Evolutionary conservation across 2,797 vertebrate species (phyloP), one percentile per base, ranked within the genome.

Genomic region (Micropoecilia bifurca): DNA sequence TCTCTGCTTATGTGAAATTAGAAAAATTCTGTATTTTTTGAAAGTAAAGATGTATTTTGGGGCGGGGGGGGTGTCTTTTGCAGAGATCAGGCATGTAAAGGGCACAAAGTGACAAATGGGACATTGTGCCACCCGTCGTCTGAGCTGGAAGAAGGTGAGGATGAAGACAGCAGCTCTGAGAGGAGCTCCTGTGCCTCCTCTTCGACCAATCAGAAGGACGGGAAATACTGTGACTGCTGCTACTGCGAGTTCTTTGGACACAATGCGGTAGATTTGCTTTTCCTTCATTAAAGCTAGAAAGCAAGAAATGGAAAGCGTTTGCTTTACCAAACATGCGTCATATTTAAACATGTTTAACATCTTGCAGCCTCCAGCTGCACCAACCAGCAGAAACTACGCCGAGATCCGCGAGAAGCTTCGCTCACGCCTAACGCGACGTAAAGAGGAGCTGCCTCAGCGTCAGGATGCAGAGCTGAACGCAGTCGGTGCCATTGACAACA

Each of bases 241-340:
- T 99, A 99, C 97, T 99, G 99, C 97, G 98, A 99, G 95, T 99
- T 99, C 96, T 99, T 99, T 82, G 98, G 98, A 91, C 98, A 99
- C 93, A 99, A 98, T 0, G 98, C 98, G 97, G 99, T 99, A 39
- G 25, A 71, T 68, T 57, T 71, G 3, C 47, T 73, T 10, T 28
- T 6, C 13, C 4, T 4, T 45, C 61, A 8, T 69, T 77, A 80
- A 28, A 2, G n/a, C 71, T 3, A 77, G 36, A 41, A 57, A 20
- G 2, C 30, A 3, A 20, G 3, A 18, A 41, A 63, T 2, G 66
- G 82, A 33, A 25, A 68, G 20, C 0, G 0, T 55, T 66, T 76
- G 6, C n/a, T 6, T 0, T 68, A 25, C 6, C 2, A 12, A 59
- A 36, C 8, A 36, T 50, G 6, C n/a, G 12, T n/a, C 75, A 28